Base-by-base conservation (phyloP, 2,113 vertebrate species). In the Prinia subflava region DNA sequence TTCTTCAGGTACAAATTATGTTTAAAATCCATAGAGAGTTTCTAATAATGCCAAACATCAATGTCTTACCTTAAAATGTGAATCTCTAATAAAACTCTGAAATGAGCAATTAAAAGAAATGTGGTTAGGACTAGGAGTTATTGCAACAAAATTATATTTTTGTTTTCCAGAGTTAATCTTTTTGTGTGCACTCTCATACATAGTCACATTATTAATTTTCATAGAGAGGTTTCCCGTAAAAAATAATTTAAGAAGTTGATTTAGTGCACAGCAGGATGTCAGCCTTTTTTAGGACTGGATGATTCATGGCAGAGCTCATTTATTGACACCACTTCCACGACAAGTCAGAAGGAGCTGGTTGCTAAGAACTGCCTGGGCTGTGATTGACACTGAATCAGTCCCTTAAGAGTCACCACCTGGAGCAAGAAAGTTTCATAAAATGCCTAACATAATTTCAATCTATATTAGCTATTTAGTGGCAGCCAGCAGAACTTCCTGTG, bases 1-100 rank as follows among this genome's bases (percentile, higher is more conserved):
- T 91, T 80, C 16, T 94, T 88, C 31, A 65, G 67, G 50, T 91
- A 90, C n/a, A 91, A 87, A 94, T 88, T 76, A 30, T 76, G 57
- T 76, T 92, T 92, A n/a, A 87, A 91, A 69, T 79, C 83, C 57
- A 50, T 20, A 41, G 64, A 64, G 67, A 83, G 10, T 59, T 93
- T 83, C 50, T 63, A 68, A 70, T 89, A 74, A 86, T 77, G 70
- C 18, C 62, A 82, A 73, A 87, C 2, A 8, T 62, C 83, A 74
- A 11, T 65, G 27, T 83, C 59, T 65, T 80, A 87, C 73, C 39
- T 69, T 63, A 28, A 7, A 59, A 12, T 3, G 10, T 44, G 35
- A 52, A 67, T 89, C 22, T 79, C 55, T 79, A 89, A 71, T 64
- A 52, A 89, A 92, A 53, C 13, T 19, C 39, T 73, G 33, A 89